phyloP scores from a whole-genome alignment of 30 jellyfish, hydroid and myxozoan genomes.

The Calvadosia cruxmelitensis region DNA sequence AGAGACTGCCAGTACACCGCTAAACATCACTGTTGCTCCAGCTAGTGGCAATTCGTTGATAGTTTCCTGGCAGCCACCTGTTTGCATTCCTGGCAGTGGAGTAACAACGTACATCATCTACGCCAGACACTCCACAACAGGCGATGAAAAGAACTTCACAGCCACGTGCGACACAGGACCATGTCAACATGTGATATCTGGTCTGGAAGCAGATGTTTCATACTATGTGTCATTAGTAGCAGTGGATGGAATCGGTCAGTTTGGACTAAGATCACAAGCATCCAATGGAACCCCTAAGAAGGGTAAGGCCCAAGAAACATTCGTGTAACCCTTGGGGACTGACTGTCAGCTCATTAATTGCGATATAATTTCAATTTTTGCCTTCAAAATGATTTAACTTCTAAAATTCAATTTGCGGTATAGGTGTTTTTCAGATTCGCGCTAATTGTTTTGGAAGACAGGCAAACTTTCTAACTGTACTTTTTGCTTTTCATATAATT shows the following conservation, averaged over 20 bases:
- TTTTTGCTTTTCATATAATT: too few species aligned
- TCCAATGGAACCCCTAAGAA: too few species aligned
- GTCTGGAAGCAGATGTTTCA: not conserved
- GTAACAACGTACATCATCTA: not conserved
- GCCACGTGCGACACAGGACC: not conserved
- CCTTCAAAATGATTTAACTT: too few species aligned
- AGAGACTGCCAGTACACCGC: not conserved
- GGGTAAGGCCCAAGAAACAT: too few species aligned
- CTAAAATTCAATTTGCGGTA: too few species aligned
- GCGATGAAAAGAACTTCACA: not conserved
- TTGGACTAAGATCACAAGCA: not conserved
- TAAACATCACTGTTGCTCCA: not conserved
- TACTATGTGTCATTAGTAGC: not conserved
- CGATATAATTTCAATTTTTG: too few species aligned
- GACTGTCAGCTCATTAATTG: too few species aligned
- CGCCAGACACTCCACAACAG: not conserved
- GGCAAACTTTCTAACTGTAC: too few species aligned
- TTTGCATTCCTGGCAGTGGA: not conserved
- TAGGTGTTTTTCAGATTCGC: too few species aligned
- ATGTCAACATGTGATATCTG: not conserved
- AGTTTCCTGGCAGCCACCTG: not conserved
- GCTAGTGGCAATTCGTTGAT: not conserved
- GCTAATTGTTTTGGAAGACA: too few species aligned
- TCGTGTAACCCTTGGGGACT: too few species aligned
- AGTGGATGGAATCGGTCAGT: not conserved